Base-by-base conservation (phyloP, 2,113 vertebrate genomes). In the Melanerpes formicivorus region DNA sequence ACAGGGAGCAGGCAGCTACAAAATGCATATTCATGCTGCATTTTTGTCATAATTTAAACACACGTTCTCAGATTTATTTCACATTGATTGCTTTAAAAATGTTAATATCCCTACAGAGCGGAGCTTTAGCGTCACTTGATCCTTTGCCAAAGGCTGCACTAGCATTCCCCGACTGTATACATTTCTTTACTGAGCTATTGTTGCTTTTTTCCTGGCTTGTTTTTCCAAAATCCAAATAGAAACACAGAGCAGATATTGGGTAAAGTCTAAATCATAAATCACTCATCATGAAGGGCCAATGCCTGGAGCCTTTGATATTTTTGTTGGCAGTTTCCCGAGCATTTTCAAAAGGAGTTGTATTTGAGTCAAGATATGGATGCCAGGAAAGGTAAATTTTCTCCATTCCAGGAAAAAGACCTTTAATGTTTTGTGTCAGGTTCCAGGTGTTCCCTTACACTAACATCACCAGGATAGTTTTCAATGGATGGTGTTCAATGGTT, bases 71-170 rank as follows among this genome's bases (percentile, higher is more conserved):
- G 74, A 88, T 95, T 84, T 93, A 93, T 86, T 96, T 97, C 83
- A 93, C 37, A 76, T 82, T 90, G 87, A 90, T 94, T 95, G 87
- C 78, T 95, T 95, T 90, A 94, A 80, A 96, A 96, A 96, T 88
- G 63, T 86, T 91, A 79, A 80, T 92, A 73, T 82, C 86, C 94
- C 87, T 71, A 80, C 18, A 94, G 80, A 95, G 34, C 88, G 6
- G 3, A 80, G 65, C 54, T 80, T 93, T 96, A 89, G 93, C 63
- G 50, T 91, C 83, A 76, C 87, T 92, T 95, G 69, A 95, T 96
- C 74, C 90, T 79, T 88, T 95, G 82, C 85, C 80, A 92, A 91
- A 82, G 73, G 64, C 70, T 88, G 42, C 72, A 42, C 65, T 80
- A 75, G 55, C 90, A 93, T 95, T 90, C 80, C 67, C 72, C 18